Conservation (phyloP, 2,113 vertebrate genomes). For the Platichthys flesus region DNA sequence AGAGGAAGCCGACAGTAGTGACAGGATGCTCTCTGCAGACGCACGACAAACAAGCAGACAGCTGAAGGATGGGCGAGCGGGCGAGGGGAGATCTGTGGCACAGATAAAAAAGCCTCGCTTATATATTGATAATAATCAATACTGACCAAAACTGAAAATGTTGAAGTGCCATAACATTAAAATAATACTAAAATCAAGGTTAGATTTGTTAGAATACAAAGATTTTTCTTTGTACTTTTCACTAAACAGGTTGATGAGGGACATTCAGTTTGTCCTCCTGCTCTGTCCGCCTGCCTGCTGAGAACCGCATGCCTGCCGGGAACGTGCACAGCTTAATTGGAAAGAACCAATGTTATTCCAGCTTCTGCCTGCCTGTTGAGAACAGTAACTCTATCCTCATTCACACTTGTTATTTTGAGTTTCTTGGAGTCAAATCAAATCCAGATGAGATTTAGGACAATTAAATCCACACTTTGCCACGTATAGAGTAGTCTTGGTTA, state of each 20-base stretch:
- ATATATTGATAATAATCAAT: background rate
- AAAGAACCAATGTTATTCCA: background rate
- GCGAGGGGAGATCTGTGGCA: background rate
- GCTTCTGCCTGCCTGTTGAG: background rate
- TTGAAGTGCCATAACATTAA: too few relatives aligned
- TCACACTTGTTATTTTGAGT: background rate
- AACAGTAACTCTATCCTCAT: background rate
- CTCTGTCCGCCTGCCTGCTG: background rate
- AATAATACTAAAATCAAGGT: too few relatives aligned
- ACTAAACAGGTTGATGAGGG: background rate
- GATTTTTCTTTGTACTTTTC: background rate
- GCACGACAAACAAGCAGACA: conserved; percentile 54
- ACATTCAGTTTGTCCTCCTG: background rate
- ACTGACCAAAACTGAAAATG: background rate
- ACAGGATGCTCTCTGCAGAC: conserved; percentile 65
- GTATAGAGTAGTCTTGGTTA: background rate
- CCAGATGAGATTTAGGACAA: background rate
- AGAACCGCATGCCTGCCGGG: background rate
- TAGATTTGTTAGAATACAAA: too few relatives aligned
- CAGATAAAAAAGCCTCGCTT: background rate
- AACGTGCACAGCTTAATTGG: background rate
- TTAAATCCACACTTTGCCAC: too few relatives aligned
- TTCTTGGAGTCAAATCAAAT: background rate
- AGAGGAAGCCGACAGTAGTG: conserved; percentile 66
- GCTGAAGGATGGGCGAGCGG: conserved; percentile 53